These are phyloP conservation scores for Molanna angustata DNA, from an alignment of 2,888 invertebrate species.

Conservation along the genomic window DNA sequence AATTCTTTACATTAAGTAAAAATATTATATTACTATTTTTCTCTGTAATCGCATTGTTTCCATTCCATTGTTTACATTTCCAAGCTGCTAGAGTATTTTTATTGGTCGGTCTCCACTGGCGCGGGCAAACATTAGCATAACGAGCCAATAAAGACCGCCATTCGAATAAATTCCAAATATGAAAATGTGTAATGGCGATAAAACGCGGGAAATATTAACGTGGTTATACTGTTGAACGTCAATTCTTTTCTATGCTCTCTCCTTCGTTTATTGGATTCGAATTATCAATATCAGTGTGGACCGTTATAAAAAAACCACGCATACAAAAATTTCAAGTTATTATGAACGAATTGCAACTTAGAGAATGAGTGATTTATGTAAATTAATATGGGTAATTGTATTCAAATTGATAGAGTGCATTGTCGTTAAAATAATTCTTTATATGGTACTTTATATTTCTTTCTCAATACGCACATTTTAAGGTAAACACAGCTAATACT, in stretches of 20 bases:
- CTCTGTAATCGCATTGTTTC: conserved; percentile 16
- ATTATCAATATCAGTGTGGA: no score
- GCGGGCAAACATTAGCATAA: conserved; percentile 31
- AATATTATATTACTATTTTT: conserved; percentile 17
- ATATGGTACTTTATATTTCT: no score
- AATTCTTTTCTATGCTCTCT: conserved; percentile 9
- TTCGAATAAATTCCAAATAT: conserved; percentile 30
- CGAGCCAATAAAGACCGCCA: conserved; percentile 31
- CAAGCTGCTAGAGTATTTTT: conserved; percentile 26
- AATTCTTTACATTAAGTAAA: conserved; percentile 2
- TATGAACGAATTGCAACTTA: no score
- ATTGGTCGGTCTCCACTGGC: conserved; percentile 22
- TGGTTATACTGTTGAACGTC: conserved; percentile 21
- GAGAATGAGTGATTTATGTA: no score
- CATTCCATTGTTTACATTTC: conserved; percentile 25
- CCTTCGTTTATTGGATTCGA: no score
- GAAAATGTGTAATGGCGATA: conserved; percentile 29
- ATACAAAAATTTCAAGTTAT: no score
- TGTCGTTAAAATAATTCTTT: no score
- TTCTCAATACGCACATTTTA: no score
- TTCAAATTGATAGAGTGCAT: no score
- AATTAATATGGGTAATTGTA: no score
- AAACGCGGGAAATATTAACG: conserved; percentile 14
- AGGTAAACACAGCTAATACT: no score
- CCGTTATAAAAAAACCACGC: no score